Evolutionary conservation across 2,888 invertebrate genomes (phyloP), one percentile per base, ranked within the genome.

Genomic region (Gnatocerus cornutus): DNA sequence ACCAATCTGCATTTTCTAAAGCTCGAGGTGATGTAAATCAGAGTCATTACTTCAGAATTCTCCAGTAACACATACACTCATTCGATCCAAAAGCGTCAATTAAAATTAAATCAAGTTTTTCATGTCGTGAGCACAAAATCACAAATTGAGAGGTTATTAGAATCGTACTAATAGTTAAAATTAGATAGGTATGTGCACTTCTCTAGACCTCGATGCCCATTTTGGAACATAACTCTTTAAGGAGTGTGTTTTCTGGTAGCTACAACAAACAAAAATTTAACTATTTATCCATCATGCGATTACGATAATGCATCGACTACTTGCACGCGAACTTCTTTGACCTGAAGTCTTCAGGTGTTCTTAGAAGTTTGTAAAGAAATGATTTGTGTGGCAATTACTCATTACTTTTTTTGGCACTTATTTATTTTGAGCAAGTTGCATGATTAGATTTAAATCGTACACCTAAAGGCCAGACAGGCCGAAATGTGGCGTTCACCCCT

Each of bases 31-130:
- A 30, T 14, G 46, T 3, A 29, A 58, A 21, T 10, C 41, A 30
- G 9, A 59, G 45, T 56, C 39, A 56, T 41, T 41, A 41, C 29
- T 14, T 12, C n/a, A 59, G 29, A 30, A 59, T 27, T 30, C 16
- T 16, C 37, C 3, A n/a, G 29, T 1, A 50, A 50, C 14, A 21
- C 16, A 3, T 27, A 16, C 10, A 29, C 50, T 45, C 58, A 43
- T 58, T 43, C 10, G 10, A 33, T 21, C 46, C 12, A 45, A 41
- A 41, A 59, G 56, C 4, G 8, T 16, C 56, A 12, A 27, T 43
- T 56, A 56, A 41, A 56, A 6, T 43, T 43, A 56, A 16, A 56
- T 56, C 56, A 56, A 56, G 27, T 56, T 56, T 56, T 41, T 43
- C 9, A 3, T 21, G 13, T 8, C 1, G 41, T 13, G n/a, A 41